Evolutionary conservation across 2,888 invertebrate species (phyloP).

Genomic region (Hemithea aestivaria): DNA sequence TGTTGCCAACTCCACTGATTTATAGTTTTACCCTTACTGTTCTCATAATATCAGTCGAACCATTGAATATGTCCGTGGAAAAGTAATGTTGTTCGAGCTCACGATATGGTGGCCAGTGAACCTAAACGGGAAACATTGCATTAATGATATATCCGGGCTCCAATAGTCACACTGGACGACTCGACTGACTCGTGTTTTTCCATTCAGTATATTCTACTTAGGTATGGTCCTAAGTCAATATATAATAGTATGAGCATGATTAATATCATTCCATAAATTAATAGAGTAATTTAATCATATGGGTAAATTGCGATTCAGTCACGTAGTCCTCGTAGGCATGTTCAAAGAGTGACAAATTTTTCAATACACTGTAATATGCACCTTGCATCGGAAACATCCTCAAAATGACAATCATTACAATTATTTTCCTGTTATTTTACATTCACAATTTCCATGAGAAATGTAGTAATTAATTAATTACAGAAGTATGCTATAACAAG

Average conservation of each 20-base stretch:
- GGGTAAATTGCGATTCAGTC: neutral
- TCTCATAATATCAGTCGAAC: constrained; percentile 1
- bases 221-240: no score
- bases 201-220: constrained; percentile 2
- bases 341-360: no score
- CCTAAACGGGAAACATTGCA: constrained; percentile 32
- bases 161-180: no score
- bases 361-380: no score
- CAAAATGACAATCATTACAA: neutral
- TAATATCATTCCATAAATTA: no score
- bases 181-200: constrained; percentile 4
- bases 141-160: constrained; percentile 16
- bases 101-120: constrained; percentile 34
- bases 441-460: no score
- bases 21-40: neutral
- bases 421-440: neutral
- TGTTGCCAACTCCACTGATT: neutral
- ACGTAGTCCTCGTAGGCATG: neutral
- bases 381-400: no score
- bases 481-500: neutral
- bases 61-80: constrained; percentile 11
- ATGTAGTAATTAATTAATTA: no score
- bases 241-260: no score
- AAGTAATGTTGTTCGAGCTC: constrained; percentile 15
- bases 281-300: no score